Percentiles rank a stretch among this genome's conserved stretches.
Conservation (phyloP, 1,140 invertebrate genomes). For the Oscheius sp. region DNA sequence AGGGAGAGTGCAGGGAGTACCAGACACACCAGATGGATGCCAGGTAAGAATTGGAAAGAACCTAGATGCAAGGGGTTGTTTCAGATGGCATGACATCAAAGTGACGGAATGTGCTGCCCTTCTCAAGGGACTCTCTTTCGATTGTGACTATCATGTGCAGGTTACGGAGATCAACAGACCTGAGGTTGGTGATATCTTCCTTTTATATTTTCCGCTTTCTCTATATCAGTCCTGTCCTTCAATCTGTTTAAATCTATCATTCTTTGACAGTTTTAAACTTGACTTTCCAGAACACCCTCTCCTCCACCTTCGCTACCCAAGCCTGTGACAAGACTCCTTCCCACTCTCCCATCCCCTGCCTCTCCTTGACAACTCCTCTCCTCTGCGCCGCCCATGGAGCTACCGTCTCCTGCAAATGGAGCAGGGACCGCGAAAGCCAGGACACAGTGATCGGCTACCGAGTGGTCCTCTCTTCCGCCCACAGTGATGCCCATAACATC, state of each 20-base stretch:
- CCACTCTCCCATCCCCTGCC: slow-evolving; percentile 1
- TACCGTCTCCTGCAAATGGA: slow-evolving; percentile 22
- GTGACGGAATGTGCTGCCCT: slow-evolving; percentile 11
- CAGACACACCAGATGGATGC: not conserved
- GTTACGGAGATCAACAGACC: not conserved
- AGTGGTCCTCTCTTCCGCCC: slow-evolving; percentile 12
- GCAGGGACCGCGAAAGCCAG: slow-evolving; percentile 4
- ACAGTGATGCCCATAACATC: slow-evolving; percentile 12
- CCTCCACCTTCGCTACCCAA: slow-evolving; percentile 12
- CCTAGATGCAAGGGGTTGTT: not conserved
- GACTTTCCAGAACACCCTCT: not conserved
- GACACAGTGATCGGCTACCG: slow-evolving; percentile 14
- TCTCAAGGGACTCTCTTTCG: slow-evolving; percentile 22
- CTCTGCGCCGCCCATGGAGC: slow-evolving; percentile 11
- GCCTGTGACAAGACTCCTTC: slow-evolving; percentile 23
- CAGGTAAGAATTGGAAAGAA: not conserved
- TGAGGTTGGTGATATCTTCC: not conserved
- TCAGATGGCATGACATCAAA: slow-evolving; percentile 18
- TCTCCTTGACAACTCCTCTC: slow-evolving; percentile 9
- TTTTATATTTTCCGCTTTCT: not conserved
- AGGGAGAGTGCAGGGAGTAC: slow-evolving; percentile 17
- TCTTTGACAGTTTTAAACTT: not conserved
- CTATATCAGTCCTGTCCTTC: no score
- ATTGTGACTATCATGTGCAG: slow-evolving; percentile 25
- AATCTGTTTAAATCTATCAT: no score